Evolutionary conservation across 2,113 vertebrate genomes (phyloP).

Genomic region (Tauraco erythrolophus): DNA sequence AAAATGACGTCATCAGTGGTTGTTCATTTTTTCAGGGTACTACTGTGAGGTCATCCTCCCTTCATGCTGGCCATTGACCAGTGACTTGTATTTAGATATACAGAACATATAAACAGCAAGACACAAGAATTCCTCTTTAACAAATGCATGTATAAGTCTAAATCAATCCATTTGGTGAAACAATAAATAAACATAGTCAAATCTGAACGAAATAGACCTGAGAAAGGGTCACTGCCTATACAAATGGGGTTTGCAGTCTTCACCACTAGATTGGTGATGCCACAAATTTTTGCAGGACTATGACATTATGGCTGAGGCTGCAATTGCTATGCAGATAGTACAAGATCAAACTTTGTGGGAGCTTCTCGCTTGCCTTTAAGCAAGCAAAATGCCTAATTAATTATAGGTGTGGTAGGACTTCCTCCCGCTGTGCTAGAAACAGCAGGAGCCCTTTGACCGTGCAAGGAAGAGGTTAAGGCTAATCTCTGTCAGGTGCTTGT

Average conservation of each 20-base stretch:
- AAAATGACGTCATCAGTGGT: not conserved
- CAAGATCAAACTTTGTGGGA: not conserved
- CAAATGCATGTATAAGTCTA: not conserved
- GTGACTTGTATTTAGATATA: not conserved
- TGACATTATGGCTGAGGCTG: not conserved
- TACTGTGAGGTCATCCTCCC: not conserved
- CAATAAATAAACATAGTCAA: slow-evolving; percentile 6
- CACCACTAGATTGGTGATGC: not conserved
- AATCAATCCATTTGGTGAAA: not conserved
- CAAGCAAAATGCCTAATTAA: not conserved
- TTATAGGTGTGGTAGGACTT: not conserved
- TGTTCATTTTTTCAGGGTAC: not conserved
- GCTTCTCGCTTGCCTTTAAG: not conserved
- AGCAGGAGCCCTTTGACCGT: not conserved
- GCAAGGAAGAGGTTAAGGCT: not conserved
- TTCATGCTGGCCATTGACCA: not conserved
- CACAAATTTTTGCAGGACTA: not conserved
- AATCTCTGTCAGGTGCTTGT: not conserved
- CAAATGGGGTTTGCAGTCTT: not conserved
- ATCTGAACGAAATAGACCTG: not conserved
- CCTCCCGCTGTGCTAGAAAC: not conserved
- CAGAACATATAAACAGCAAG: not conserved
- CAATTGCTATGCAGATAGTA: not conserved
- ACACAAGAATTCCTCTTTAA: not conserved
- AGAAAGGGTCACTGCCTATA: not conserved